Conservation (phyloP, 2,888 invertebrate species). For the Terebella lapidaria region DNA sequence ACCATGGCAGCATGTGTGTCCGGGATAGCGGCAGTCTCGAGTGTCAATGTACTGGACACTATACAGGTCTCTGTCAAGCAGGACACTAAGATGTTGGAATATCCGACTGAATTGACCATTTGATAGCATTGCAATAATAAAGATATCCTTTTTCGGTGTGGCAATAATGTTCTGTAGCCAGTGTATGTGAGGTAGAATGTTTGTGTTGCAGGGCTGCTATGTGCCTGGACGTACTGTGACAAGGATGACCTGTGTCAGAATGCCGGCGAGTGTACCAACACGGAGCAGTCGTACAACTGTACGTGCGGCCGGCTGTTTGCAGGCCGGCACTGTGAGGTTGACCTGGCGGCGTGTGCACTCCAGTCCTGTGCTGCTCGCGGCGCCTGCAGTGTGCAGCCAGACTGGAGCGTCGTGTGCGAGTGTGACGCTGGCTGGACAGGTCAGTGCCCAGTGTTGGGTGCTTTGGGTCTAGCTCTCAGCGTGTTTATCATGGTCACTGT, state of each 20-base stretch:
- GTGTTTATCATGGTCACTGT: too few species aligned
- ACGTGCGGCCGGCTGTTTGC: slow-evolving; percentile 65
- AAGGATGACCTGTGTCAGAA: slow-evolving; percentile 66
- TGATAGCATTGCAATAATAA: too few species aligned
- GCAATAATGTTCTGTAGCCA: too few species aligned
- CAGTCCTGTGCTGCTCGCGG: slow-evolving; percentile 73
- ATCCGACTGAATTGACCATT: too few species aligned
- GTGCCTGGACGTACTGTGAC: slow-evolving; percentile 68
- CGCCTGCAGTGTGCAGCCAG: slow-evolving; percentile 64
- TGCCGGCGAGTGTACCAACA: slow-evolving; percentile 63
- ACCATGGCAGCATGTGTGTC: not conserved
- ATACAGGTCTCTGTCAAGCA: too few species aligned
- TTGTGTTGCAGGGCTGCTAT: slow-evolving; percentile 70
- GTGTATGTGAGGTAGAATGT: too few species aligned
- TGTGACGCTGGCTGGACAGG: slow-evolving; percentile 75
- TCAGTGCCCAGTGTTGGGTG: slow-evolving; percentile 27
- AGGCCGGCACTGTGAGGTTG: slow-evolving; percentile 65
- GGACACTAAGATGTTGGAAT: too few species aligned
- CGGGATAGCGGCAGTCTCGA: not conserved
- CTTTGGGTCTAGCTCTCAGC: too few species aligned
- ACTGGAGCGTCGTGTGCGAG: slow-evolving; percentile 62
- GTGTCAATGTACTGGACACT: not conserved
- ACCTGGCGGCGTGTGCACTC: slow-evolving; percentile 67
- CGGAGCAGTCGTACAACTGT: slow-evolving; percentile 58
- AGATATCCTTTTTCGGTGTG: too few species aligned